These are phyloP conservation scores for Thalassoma bifasciatum DNA, from an alignment of 2,113 vertebrate genomes.

Conservation along the genomic window DNA sequence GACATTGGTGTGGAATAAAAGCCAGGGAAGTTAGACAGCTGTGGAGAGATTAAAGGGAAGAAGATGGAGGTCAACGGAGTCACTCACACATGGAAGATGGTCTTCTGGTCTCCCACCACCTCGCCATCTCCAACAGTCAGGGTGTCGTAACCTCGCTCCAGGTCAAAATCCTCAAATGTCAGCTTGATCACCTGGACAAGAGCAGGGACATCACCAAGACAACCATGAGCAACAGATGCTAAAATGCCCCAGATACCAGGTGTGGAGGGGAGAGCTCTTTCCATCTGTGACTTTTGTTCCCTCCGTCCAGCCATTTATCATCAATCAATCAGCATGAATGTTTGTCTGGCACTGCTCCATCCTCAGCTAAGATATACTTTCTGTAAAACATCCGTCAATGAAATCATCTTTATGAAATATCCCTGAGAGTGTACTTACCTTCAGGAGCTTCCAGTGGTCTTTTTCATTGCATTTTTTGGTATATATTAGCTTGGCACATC, in stretches of 20 bases:
- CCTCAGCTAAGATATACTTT: not conserved
- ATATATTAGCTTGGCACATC: too few relatives aligned
- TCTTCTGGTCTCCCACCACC: conserved; percentile 95
- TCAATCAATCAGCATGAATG: conserved; percentile 9
- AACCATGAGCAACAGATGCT: conserved; percentile 45
- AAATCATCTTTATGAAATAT: not conserved
- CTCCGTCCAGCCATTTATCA: conserved; percentile 25
- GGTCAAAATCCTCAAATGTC: conserved; percentile 97
- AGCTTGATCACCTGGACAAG: conserved; percentile 94
- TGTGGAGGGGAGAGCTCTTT: conserved; percentile 40
- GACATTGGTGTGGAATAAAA: not conserved
- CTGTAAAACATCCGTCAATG: not conserved
- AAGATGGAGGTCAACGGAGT: conserved; percentile 42
- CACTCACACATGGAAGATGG: conserved; percentile 97
- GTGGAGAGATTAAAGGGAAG: conserved; percentile 24
- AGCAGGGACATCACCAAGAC: conserved; percentile 37
- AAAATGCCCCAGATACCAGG: conserved; percentile 21
- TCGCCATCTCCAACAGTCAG: conserved; percentile 95
- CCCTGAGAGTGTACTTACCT: not conserved
- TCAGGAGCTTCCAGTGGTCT: too few relatives aligned
- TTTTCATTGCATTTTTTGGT: too few relatives aligned
- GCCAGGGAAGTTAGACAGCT: conserved; percentile 13
- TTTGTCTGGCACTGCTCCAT: conserved; percentile 11
- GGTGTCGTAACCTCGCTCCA: conserved; percentile 98
- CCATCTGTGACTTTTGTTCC: conserved; percentile 47